Evolutionary conservation across 2,797 vertebrate species (phyloP).

Genomic region (Danio albolineatus): DNA sequence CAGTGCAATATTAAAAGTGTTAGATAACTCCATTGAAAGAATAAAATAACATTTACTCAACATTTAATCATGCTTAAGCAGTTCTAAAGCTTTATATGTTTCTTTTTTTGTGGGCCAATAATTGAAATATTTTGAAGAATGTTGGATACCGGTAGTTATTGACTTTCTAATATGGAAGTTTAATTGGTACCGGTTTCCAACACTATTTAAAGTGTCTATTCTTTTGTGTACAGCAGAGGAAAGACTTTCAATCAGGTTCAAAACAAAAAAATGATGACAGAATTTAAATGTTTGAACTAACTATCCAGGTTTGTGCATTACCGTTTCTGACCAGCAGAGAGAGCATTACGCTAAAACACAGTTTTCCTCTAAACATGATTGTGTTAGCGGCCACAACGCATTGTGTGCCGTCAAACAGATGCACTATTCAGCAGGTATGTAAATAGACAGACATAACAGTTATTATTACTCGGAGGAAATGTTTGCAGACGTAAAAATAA

Average conservation of each 20-base stretch:
- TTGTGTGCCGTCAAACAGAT: conserved; percentile 56
- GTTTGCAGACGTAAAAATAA: conserved; percentile 26
- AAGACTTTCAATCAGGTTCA: too few relatives aligned
- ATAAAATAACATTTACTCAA: too few relatives aligned
- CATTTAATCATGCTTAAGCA: too few relatives aligned
- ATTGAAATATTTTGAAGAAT: too few relatives aligned
- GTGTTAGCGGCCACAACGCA: conserved; percentile 35
- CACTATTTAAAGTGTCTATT: too few relatives aligned
- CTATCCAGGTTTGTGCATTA: neutral
- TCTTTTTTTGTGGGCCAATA: too few relatives aligned
- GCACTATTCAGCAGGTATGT: conserved; percentile 48
- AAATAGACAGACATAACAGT: conserved; percentile 49
- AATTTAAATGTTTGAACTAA: conserved; percentile 18
- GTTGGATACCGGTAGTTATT: too few relatives aligned
- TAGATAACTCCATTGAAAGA: neutral
- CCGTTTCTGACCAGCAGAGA: conserved; percentile 56
- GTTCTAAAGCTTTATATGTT: too few relatives aligned
- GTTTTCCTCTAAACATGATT: neutral
- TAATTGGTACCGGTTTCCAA: too few relatives aligned
- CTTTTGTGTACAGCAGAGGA: too few relatives aligned
- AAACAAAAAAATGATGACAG: too few relatives aligned
- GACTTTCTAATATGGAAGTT: too few relatives aligned
- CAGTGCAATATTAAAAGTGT: conserved; percentile 48
- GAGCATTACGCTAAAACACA: conserved; percentile 11
- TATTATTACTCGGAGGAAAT: conserved; percentile 5